phyloP scores from a whole-genome alignment of 1,140 invertebrate species.

The Monochamus saltuarius region DNA sequence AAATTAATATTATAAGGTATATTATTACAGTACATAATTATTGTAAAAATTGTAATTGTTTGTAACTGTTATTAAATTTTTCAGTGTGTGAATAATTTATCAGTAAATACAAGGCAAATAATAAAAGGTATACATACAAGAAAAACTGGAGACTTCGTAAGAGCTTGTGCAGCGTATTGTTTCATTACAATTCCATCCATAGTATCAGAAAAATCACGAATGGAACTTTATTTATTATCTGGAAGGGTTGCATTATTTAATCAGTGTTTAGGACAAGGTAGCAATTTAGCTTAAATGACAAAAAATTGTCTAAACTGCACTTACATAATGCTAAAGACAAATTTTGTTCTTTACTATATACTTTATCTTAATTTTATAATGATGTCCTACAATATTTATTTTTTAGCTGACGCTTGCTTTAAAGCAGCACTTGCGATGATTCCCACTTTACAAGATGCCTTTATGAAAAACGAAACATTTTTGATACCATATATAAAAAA shows the following conservation, averaged over 20 bases:
- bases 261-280: slow-evolving; percentile 87
- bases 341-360: no score
- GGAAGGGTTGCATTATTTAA: slow-evolving; percentile 88
- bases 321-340: no score
- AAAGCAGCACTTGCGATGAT: slow-evolving; percentile 82
- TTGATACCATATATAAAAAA: slow-evolving; percentile 71
- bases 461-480: slow-evolving; percentile 72
- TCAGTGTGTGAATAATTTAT: slow-evolving; percentile 77
- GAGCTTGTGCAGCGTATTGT: slow-evolving; percentile 93
- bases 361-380: no score
- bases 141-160: slow-evolving; percentile 81
- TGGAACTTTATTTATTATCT: slow-evolving; percentile 84
- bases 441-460: slow-evolving; percentile 77
- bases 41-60: slow-evolving; percentile 12
- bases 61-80: slow-evolving; percentile 29
- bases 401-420: slow-evolving; percentile 86
- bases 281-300: no score
- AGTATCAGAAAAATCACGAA: slow-evolving; percentile 68
- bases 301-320: no score
- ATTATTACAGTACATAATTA: slow-evolving; percentile 2
- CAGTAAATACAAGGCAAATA: slow-evolving; percentile 71
- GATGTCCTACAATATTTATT: no score
- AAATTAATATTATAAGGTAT: no score
- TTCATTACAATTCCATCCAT: slow-evolving; percentile 96
- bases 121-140: slow-evolving; percentile 77